Conservation (phyloP, 2,888 invertebrate species). For the Ichneumon xanthorius region DNA sequence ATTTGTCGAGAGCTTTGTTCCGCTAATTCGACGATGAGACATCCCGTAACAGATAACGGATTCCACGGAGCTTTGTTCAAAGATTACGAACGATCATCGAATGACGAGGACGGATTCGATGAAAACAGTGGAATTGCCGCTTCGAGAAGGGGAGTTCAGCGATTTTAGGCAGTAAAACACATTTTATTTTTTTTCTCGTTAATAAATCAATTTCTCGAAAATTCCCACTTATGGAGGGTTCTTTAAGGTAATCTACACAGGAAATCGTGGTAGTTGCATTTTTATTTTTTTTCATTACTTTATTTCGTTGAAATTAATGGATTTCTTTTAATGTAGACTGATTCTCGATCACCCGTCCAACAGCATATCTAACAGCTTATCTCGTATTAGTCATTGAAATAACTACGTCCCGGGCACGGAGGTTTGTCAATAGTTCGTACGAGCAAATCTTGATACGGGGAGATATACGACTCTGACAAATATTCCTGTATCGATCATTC, state of each 20-base stretch:
- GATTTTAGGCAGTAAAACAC: no score
- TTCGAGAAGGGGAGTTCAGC: no score
- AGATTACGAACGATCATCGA: neutral
- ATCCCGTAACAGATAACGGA: neutral
- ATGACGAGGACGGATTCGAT: neutral
- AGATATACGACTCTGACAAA: conserved; percentile 5
- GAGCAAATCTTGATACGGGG: conserved; percentile 4
- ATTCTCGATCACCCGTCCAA: no score
- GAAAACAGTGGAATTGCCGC: neutral
- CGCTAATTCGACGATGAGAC: neutral
- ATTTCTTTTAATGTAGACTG: no score
- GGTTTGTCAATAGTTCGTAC: neutral
- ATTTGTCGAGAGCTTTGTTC: neutral
- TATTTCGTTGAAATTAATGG: no score
- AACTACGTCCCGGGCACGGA: neutral
- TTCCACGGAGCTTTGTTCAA: neutral
- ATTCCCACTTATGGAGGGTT: no score
- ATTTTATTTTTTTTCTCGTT: no score
- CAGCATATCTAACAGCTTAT: neutral
- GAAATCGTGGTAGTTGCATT: no score
- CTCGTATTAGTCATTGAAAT: neutral
- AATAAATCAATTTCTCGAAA: no score
- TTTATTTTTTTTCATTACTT: no score
- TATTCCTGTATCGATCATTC: conserved; percentile 8
- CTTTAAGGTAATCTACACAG: no score